A percentile compares a stretch with the other conserved stretches of the same genome.
These are phyloP conservation scores for Drosophila equinoxialis DNA, from an alignment of 1,140 invertebrate species.

Conservation along the genomic window DNA sequence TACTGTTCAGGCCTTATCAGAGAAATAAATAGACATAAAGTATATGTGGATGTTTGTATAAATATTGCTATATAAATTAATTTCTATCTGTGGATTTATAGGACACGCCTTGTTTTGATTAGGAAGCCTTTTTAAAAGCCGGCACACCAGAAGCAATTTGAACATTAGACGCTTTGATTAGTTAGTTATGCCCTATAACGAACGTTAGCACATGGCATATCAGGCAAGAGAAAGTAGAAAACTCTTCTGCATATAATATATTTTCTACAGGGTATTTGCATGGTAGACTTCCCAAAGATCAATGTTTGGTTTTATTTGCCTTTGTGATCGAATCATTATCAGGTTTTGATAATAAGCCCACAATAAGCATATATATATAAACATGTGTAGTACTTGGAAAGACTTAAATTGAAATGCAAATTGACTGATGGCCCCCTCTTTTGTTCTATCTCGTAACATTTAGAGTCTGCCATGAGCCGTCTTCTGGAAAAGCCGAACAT, in stretches of 20 bases:
- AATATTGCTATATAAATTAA: constrained; percentile 4
- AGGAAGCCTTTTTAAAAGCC: constrained; percentile 51
- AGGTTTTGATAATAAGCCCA: constrained; percentile 33
- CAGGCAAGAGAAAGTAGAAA: neutral
- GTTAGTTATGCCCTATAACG: constrained; percentile 1
- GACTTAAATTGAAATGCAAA: constrained; percentile 42
- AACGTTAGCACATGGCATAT: neutral
- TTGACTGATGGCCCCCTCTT: constrained; percentile 29
- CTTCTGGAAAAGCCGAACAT: constrained; percentile 81
- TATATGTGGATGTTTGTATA: neutral
- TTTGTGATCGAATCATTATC: constrained; percentile 10
- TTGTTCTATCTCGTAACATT: neutral
- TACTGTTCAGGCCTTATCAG: neutral
- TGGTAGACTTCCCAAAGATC: neutral
- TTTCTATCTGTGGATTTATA: constrained; percentile 19
- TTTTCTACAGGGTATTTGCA: neutral
- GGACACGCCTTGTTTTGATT: constrained; percentile 21
- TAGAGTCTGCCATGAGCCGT: constrained; percentile 82
- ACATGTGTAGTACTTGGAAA: constrained; percentile 16
- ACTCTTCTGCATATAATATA: no score
- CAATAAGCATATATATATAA: constrained; percentile 8
- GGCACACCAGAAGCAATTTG: constrained; percentile 21
- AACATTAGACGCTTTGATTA: constrained; percentile 19
- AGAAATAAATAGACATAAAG: neutral
- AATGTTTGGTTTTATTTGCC: neutral